Percentiles rank a stretch among this genome's conserved stretches.
These are phyloP conservation scores for Brachionus plicatilis DNA, from an alignment of 1,140 invertebrate species.

Conservation along the genomic window DNA sequence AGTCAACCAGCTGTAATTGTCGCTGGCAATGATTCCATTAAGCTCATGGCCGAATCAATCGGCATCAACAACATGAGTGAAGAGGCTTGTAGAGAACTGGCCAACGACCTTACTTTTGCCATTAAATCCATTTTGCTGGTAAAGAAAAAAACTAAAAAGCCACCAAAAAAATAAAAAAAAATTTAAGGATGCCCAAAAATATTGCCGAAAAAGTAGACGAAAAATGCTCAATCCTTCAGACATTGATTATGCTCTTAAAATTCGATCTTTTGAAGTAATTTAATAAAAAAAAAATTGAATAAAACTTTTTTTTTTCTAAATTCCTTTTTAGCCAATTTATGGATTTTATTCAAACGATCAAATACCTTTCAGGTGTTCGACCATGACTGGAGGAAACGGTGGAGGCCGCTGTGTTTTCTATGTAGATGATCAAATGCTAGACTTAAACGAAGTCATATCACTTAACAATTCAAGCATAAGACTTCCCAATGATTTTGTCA, in stretches of 20 bases:
- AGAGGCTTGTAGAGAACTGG: slow-evolving; percentile 17
- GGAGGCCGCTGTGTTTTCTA: slow-evolving; percentile 11
- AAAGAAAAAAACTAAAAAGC: not conserved
- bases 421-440: slow-evolving; percentile 18
- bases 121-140: slow-evolving; percentile 25
- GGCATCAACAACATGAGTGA: slow-evolving; percentile 33
- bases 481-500: slow-evolving; percentile 38
- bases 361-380: slow-evolving; percentile 26
- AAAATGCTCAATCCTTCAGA: not conserved
- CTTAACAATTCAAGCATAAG: not conserved
- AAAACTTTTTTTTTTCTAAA: not conserved
- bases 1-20: not conserved
- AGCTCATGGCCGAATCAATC: slow-evolving; percentile 27
- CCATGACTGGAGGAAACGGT: not conserved
- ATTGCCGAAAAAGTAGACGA: slow-evolving; percentile 2
- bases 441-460: slow-evolving; percentile 15
- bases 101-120: slow-evolving; percentile 23
- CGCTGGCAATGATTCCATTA: slow-evolving; percentile 13
- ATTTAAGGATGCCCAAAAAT: slow-evolving; percentile 25
- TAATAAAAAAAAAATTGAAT: not conserved
- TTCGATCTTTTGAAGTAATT: not conserved
- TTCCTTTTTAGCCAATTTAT: slow-evolving; percentile 19
- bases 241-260: slow-evolving; percentile 18
- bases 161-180: not conserved
- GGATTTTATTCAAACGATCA: slow-evolving; percentile 25